Base-by-base conservation (phyloP, 2,797 vertebrate genomes). In the Hemibagrus guttatus region DNA sequence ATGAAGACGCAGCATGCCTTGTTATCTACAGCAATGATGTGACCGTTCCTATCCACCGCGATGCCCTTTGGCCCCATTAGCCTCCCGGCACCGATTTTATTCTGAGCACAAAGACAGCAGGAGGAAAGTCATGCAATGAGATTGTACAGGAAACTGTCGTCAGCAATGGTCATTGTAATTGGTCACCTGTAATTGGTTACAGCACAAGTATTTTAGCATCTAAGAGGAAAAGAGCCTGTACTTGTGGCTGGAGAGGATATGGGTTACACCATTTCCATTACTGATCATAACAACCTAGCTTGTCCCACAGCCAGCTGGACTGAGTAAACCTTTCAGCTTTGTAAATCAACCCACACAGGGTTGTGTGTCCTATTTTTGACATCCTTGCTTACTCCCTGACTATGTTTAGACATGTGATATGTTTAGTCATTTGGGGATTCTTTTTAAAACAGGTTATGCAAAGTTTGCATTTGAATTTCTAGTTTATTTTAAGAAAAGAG, bases 11-110 rank as follows among this genome's bases (percentile, higher is more conserved):
- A 98, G 93, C 98, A 99, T 35, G 97, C 98, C 89, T 99, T 99
- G 95, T 98, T 99, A 94, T 99, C 98, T 58, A 99, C 98, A n/a
- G 97, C 96, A 39, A 99, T 98, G 91, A 99, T 97, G 92, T 99
- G 98, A 31, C 98, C 98, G 0, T 99, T 99, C 82, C 96, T 95
- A 89, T 99, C 98, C 87, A 99, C 96, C 0, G 97, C 97, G 0
- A 99, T 97, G 0, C 98, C 98, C 87, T 98, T 99, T 23, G 98
- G 98, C 61, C 98, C 98, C 97, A 98, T 97, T 84, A 99, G 95
- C 72, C 97, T 95, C 4, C 98, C 98, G 0, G 97, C 97, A 0
- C 97, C 98, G 0, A 99, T 96, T 93, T 99, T 99, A 64, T 97
- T 99, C 98, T 99, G 89, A 0, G 26, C 9, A 23, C 71, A 69